These are phyloP conservation scores for Nautilus pompilius DNA, from an alignment of 1,140 invertebrate genomes.

Conservation along the genomic window DNA sequence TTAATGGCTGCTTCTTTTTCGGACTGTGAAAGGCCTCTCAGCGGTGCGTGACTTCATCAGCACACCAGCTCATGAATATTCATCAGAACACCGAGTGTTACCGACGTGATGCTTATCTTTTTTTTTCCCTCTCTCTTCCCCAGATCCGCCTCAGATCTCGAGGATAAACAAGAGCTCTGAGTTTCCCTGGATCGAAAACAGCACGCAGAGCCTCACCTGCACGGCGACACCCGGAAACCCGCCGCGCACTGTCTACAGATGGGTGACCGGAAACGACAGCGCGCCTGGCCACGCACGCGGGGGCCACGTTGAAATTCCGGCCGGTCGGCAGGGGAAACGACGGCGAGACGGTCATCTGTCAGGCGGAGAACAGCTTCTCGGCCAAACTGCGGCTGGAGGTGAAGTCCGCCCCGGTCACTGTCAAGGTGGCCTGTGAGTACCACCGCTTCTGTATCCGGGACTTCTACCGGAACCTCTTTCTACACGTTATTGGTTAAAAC, in stretches of 20 bases:
- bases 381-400: background rate
- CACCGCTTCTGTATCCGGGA: too few species aligned
- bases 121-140: background rate
- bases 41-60: too few species aligned
- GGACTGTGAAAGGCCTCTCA: too few species aligned
- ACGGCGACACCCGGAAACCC: background rate
- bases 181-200: background rate
- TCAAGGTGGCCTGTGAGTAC: background rate
- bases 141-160: background rate
- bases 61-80: too few species aligned
- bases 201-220: background rate
- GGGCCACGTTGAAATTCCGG: background rate
- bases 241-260: background rate
- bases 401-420: background rate
- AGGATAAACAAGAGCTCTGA: background rate
- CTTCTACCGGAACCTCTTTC: too few species aligned
- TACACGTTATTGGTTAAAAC: too few species aligned
- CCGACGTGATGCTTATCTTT: too few species aligned
- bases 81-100: too few species aligned
- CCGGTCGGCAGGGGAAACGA: background rate
- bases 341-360: background rate
- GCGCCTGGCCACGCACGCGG: background rate
- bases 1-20: too few species aligned
- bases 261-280: background rate
- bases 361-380: background rate